Evolutionary conservation across 2,113 vertebrate species (phyloP), one percentile per base, ranked within the genome.

Genomic region (Psilopsiagon aurifrons): DNA sequence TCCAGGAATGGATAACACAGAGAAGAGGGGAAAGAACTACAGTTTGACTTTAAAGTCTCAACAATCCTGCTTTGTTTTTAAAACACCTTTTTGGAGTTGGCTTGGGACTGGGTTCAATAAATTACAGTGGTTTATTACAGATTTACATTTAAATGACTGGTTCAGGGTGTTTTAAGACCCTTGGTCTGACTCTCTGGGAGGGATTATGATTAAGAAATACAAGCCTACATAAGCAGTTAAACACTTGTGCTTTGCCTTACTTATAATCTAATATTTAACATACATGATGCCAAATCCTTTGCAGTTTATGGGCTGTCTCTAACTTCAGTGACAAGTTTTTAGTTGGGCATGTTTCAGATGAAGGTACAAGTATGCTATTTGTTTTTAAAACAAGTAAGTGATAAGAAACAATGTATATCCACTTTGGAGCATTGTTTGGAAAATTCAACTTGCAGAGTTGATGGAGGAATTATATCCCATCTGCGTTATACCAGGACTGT

Each of bases 1-100:
- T 90, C 75, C 55, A 95, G 95, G 73, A 94, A 90, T 79, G 80
- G 86, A 92, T 93, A 94, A 90, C 60, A 33, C 35, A 39, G 76
- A 67, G 55, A 90, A 73, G 64, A 84, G 37, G 47, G 73, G 88
- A 78, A 86, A 83, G 54, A 59, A 59, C 31, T 7, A 86, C 85
- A 86, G 80, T 88, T 95, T 93, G 93, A 86, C 95, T 96, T 93
- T 71, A 71, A 86, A 95, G 39, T 88, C 93, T 86, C 5, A 57
- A 57, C 57, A 44, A 81, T 88, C 77, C 46, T 68, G 80, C 80
- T 95, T 88, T 39, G 39, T 64, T 95, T 96, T 86, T 46, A 55
- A 93, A 92, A 88, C 66, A 85, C 74, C 37, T 87, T 93, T 90
- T 93, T 90, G 69, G 71, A 74, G 54, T 84, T 62, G 39, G 79